Conservation (phyloP, 2,797 vertebrate species). For the Hydrocynus forskahlii region DNA sequence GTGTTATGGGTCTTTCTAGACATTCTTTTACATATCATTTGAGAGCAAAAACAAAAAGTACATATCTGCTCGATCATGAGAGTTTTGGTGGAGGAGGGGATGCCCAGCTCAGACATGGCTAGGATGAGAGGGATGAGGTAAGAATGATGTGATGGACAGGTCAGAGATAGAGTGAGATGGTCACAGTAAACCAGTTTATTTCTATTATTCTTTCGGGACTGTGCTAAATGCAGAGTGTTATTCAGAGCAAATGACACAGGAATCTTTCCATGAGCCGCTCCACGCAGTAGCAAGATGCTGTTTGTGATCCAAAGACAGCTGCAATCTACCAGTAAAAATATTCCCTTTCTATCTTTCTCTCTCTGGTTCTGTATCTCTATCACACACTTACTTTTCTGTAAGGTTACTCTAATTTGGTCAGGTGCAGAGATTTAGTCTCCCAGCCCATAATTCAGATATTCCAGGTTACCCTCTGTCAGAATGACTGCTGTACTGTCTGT, state of each 20-base stretch:
- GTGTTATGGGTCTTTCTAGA: slow-evolving; percentile 46
- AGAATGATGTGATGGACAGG: slow-evolving; percentile 18
- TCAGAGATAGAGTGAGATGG: slow-evolving; percentile 34
- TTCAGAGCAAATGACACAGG: slow-evolving; percentile 47
- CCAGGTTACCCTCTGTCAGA: not conserved
- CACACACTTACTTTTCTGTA: slow-evolving; percentile 10
- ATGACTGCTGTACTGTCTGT: slow-evolving; percentile 18
- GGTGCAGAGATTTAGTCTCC: slow-evolving; percentile 66
- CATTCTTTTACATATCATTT: slow-evolving; percentile 55
- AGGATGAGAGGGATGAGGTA: slow-evolving; percentile 17
- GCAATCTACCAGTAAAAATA: slow-evolving; percentile 29
- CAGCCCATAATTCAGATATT: slow-evolving; percentile 1
- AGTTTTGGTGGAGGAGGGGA: slow-evolving; percentile 20
- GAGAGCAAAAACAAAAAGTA: slow-evolving; percentile 51
- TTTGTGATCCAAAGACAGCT: slow-evolving; percentile 50
- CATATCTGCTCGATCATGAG: slow-evolving; percentile 29
- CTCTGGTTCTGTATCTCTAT: slow-evolving; percentile 10
- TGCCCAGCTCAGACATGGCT: slow-evolving; percentile 31
- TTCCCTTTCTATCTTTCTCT: slow-evolving; percentile 30
- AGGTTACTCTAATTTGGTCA: slow-evolving; percentile 77
- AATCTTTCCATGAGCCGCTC: slow-evolving; percentile 47
- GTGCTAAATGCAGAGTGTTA: slow-evolving; percentile 52
- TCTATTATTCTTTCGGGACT: slow-evolving; percentile 44
- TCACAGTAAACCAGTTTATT: slow-evolving; percentile 19
- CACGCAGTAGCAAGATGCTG: slow-evolving; percentile 43